phyloP scores from a whole-genome alignment of 2,113 vertebrate genomes.

The Prinia subflava region DNA sequence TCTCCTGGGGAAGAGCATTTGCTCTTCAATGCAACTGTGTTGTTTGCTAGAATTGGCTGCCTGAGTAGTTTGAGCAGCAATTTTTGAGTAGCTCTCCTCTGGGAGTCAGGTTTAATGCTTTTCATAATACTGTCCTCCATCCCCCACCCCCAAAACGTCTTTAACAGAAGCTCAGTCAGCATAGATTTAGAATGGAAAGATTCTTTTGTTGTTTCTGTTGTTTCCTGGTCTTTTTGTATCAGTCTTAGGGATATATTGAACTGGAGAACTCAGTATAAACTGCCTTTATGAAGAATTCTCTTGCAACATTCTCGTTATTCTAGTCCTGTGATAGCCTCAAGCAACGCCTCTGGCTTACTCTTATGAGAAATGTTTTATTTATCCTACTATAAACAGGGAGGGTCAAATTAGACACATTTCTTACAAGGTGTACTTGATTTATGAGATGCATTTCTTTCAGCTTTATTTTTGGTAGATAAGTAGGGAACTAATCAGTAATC shows the following conservation, averaged over 20 bases:
- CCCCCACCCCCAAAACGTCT: not conserved
- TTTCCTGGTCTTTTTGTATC: not conserved
- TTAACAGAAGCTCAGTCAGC: not conserved
- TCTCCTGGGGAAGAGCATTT: not conserved
- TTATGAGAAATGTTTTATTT: not conserved
- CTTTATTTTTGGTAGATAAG: not conserved
- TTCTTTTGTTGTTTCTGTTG: not conserved
- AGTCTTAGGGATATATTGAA: not conserved
- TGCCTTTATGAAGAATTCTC: not conserved
- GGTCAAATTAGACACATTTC: not conserved
- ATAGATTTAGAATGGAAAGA: not conserved
- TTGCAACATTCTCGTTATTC: not conserved
- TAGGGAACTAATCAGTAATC: not conserved
- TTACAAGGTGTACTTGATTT: not conserved
- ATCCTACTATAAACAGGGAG: not conserved
- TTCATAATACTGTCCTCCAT: not conserved
- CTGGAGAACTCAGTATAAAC: not conserved
- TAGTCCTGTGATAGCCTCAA: not conserved
- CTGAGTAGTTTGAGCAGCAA: not conserved
- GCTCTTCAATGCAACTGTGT: not conserved
- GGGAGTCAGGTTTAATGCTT: not conserved
- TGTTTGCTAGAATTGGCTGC: not conserved
- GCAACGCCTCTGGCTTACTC: not conserved
- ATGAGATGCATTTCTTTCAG: not conserved
- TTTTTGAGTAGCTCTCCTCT: not conserved